Evolutionary conservation across 2,888 invertebrate species (phyloP), one percentile per base, ranked within the genome.

Genomic region (Heteromurus nitidus): DNA sequence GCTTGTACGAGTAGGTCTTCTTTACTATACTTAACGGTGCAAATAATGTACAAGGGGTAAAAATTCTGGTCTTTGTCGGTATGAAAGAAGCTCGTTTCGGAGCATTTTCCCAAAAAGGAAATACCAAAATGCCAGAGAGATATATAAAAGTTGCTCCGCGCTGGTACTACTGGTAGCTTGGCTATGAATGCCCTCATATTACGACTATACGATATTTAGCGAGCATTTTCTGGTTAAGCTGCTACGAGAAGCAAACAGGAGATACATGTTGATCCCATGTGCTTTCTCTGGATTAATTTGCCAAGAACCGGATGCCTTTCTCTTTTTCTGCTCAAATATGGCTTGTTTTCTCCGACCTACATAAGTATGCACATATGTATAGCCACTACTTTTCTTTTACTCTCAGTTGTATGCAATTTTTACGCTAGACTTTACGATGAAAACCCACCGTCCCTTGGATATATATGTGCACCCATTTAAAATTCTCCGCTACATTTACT

Each of bases 261-360:
- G 31, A 20, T 69, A 53, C 53, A 69, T 53, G 53, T 53, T 69
- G 53, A 50, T 69, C 68, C 53, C 53, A 20, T 31, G 53, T 55
- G 67, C 22, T 53, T 64, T 31, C 53, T 31, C 26, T n/a, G 26
- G 53, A 69, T 69, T 69, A 69, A 69, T 53, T 69, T 69, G 31
- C 53, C 24, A 53, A 69, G 22, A 53, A 53, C 68, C 68, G 68
- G 68, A 69, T 69, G 68, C 28, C 53, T 50, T 3, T n/a, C 28
- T 53, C 30, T 7, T 44, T 65, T 42, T 44, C 24, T 44, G 65
- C 24, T 65, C 42, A 36, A 36, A n/a, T n/a, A n/a, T n/a, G n/a
- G n/a, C n/a, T n/a, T n/a, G n/a, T n/a, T n/a, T n/a, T n/a, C n/a
- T n/a, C n/a, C n/a, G n/a, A n/a, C n/a, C n/a, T n/a, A n/a, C n/a